A percentile compares a stretch with the other conserved stretches of the same genome.
Evolutionary conservation across 2,113 vertebrate species (phyloP).

Genomic region (Gallinago jamesoni): DNA sequence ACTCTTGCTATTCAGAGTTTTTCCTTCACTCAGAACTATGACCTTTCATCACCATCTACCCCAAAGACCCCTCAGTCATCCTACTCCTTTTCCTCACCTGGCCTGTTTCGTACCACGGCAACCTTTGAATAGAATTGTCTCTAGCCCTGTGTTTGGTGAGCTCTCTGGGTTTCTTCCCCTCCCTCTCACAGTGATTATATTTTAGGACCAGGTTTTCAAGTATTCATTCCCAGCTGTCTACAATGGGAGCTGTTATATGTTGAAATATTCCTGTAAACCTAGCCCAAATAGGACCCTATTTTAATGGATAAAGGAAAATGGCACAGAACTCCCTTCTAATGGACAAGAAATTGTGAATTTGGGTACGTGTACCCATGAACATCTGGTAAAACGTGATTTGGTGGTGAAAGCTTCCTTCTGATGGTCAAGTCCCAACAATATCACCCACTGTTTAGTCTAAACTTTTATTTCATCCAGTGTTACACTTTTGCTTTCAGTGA

Average conservation of each 20-base stretch:
- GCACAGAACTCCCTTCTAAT: background rate
- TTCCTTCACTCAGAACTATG: background rate
- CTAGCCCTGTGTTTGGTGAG: background rate
- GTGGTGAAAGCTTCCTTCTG: conserved; percentile 40
- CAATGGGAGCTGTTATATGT: background rate
- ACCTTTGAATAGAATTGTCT: background rate
- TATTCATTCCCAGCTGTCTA: background rate
- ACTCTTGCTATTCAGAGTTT: background rate
- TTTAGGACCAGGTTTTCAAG: conserved; percentile 7
- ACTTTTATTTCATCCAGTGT: conserved; percentile 28
- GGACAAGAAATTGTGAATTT: background rate
- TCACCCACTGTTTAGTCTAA: conserved; percentile 23
- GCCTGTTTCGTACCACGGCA: background rate
- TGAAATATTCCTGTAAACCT: background rate
- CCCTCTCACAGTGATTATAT: background rate
- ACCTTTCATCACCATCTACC: background rate
- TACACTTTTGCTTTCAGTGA: conserved; percentile 24
- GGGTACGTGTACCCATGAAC: background rate
- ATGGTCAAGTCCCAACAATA: background rate
- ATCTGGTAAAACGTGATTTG: background rate
- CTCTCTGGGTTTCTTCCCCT: background rate
- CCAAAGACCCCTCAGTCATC: background rate
- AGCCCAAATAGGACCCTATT: background rate
- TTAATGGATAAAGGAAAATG: background rate
- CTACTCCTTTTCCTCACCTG: background rate